Evolutionary conservation across 2,113 vertebrate species (phyloP).

Genomic region (cattle (Bos taurus)): DNA sequence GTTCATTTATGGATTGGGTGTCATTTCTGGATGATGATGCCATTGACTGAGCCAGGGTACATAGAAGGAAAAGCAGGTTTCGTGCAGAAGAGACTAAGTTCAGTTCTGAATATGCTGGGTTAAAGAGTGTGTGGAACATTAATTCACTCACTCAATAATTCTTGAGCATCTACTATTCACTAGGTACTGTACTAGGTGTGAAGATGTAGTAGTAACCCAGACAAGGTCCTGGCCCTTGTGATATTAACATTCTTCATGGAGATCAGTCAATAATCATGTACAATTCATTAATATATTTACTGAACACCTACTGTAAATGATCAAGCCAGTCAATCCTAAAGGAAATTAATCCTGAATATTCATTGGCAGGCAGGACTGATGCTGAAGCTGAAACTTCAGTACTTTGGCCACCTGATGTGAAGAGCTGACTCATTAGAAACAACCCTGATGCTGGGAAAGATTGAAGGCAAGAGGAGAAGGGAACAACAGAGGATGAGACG

Average conservation of each 20-base stretch:
- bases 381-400: not conserved
- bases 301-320: not conserved
- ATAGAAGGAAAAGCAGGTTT: conserved; percentile 9
- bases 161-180: not conserved
- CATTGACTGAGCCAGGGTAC: not conserved
- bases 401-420: not conserved
- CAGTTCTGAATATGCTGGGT: not conserved
- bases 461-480: not conserved
- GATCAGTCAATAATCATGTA: not conserved
- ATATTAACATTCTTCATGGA: not conserved
- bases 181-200: not conserved
- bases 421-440: not conserved
- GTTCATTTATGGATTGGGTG: not conserved
- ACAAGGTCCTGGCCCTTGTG: not conserved
- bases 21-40: not conserved
- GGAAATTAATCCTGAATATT: not conserved
- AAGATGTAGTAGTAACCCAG: not conserved
- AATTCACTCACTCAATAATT: not conserved
- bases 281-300: not conserved
- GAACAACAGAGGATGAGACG: not conserved
- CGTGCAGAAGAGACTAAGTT: conserved; percentile 9
- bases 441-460: not conserved
- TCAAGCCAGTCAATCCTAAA: not conserved
- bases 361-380: not conserved
- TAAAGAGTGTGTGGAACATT: not conserved